Base-by-base conservation (phyloP, 2,888 invertebrate species). In the Metacarcinus magister region DNA sequence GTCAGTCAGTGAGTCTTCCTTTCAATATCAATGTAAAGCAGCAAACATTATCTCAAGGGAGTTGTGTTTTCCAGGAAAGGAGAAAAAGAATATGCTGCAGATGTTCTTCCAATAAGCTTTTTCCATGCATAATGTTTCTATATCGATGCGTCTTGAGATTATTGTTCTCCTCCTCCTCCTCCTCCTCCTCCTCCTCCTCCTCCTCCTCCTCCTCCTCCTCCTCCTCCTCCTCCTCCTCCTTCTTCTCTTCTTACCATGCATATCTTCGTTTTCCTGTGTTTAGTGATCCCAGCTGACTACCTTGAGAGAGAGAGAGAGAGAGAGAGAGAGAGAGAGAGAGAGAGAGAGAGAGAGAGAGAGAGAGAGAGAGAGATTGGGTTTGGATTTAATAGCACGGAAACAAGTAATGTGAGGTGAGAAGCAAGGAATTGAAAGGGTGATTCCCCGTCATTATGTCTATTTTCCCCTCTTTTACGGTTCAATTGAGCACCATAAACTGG, bases 391-490 rank as follows among this genome's bases (percentile, higher is more conserved):
- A 46, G 8, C 54, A 54, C 16, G 54, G n/a, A n/a, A n/a, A n/a
- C n/a, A n/a, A 54, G 54, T 13, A 0, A 54, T 10, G 8, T 54
- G 19, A 91, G 90, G 46, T 32, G 90, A 90, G 23, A 16, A 16
- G 90, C 32, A 91, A 46, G 32, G 44, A 16, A 23, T 16, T 13
- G 8, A 19, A 39, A 67, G n/a, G 19, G 19, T 5, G 5, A 67
- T 67, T 54, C 16, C 19, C 0, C 5, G 23, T n/a, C n/a, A 67
- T 67, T 67, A 67, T 23, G 5, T 67, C 67, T 67, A 19, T 67
- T 67, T 67, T 67, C 19, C 67, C n/a, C n/a, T 67, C 67, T n/a
- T 67, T 67, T 67, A 67, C n/a, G 67, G 67, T 67, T 67, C 67
- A 67, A 67, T 67, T 5, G 67, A 67, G 67, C 67, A 23, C 67